Percentiles rank a stretch among this genome's conserved stretches.
Evolutionary conservation across 2,113 vertebrate genomes (phyloP).

Genomic region (Pedetes capensis): DNA sequence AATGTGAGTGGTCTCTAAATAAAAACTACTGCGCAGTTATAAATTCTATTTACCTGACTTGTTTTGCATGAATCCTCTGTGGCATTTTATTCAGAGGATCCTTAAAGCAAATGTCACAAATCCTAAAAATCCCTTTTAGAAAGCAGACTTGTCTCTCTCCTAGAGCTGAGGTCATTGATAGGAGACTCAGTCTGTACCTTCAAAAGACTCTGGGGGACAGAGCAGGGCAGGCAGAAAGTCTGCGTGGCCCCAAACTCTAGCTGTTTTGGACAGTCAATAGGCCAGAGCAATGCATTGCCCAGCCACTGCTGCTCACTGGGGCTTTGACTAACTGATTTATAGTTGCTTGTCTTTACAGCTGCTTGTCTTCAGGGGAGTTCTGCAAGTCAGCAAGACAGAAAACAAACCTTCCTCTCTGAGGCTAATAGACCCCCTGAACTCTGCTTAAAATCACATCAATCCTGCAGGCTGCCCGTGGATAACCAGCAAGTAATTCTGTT

Average conservation of each 20-base stretch:
- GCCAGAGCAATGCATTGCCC: neutral
- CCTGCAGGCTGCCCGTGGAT: neutral
- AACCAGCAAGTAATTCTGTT: neutral
- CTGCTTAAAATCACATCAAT: slow-evolving; percentile 24
- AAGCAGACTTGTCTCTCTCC: neutral
- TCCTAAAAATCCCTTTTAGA: neutral
- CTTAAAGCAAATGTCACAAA: slow-evolving; percentile 7
- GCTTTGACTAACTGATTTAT: neutral
- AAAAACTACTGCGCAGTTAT: neutral
- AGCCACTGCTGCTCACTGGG: neutral
- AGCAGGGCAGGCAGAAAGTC: neutral
- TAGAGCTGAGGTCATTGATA: neutral
- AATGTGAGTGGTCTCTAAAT: neutral
- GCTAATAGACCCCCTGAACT: neutral
- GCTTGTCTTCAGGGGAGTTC: slow-evolving; percentile 7
- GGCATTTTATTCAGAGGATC: neutral
- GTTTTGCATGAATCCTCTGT: neutral
- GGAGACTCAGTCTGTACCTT: neutral
- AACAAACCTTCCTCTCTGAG: slow-evolving; percentile 9
- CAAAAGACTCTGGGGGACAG: neutral
- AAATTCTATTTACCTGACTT: neutral
- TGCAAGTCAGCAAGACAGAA: slow-evolving; percentile 40
- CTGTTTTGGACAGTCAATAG: neutral
- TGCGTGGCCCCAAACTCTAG: neutral
- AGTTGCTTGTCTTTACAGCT: neutral